phyloP scores from a whole-genome alignment of 2,888 invertebrate genomes.

The Brachyopa scutellaris region DNA sequence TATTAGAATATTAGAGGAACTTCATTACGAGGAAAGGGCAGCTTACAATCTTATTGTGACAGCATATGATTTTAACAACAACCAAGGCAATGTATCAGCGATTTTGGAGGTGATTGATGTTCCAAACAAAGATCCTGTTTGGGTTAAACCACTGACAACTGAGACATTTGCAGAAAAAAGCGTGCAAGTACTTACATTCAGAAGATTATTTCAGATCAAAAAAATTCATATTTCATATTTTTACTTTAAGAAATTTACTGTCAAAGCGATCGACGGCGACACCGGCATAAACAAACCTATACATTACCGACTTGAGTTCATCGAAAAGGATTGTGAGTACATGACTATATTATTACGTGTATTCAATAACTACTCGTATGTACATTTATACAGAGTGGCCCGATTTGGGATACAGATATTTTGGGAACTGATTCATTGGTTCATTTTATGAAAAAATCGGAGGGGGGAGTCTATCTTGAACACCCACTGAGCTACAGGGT shows the following conservation, averaged over 20 bases:
- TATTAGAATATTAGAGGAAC: slow-evolving; percentile 73
- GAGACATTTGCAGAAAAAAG: slow-evolving; percentile 84
- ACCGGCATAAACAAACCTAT: slow-evolving; percentile 84
- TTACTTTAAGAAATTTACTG: slow-evolving; percentile 79
- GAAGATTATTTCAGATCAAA: neutral
- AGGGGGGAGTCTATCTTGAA: no score
- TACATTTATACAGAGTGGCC: neutral
- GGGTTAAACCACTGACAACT: slow-evolving; percentile 84
- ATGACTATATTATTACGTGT: no score
- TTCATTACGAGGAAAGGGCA: slow-evolving; percentile 82
- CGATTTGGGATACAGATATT: neutral
- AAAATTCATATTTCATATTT: slow-evolving; percentile 8
- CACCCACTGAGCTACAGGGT: no score
- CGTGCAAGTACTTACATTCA: slow-evolving; percentile 74
- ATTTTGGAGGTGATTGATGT: slow-evolving; percentile 85
- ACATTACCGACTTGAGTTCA: slow-evolving; percentile 82
- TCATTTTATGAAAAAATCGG: no score
- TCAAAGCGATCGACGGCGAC: slow-evolving; percentile 85
- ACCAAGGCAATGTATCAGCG: slow-evolving; percentile 79
- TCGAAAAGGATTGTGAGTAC: slow-evolving; percentile 79
- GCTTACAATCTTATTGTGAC: slow-evolving; percentile 84
- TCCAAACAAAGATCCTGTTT: slow-evolving; percentile 84
- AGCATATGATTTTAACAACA: slow-evolving; percentile 82
- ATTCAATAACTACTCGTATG: neutral
- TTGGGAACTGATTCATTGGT: no score